Conservation (phyloP, 2,888 invertebrate genomes). For the Entomobrya proxima region DNA sequence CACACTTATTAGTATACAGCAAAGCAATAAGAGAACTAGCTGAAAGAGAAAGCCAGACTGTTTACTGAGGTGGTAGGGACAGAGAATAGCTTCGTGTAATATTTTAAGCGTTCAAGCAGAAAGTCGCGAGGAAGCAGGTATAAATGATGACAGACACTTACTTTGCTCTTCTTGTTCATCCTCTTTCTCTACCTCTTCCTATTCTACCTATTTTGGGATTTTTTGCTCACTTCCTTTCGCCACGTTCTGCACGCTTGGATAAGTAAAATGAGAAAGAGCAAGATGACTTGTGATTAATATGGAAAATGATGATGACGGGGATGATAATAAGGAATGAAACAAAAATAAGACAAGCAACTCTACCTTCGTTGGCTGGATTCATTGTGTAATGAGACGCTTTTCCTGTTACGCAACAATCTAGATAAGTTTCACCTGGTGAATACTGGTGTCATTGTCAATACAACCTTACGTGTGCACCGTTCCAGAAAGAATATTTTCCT, state of each 20-base stretch:
- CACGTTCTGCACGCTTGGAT: not conserved
- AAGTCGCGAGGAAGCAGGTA: constrained; percentile 41
- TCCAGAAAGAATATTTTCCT: no score
- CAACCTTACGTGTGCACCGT: no score
- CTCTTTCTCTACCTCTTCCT: not conserved
- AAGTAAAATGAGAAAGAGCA: not conserved
- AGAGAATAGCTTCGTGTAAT: no score
- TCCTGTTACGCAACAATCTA: no score
- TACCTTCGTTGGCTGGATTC: no score
- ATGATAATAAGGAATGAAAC: not conserved
- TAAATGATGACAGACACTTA: constrained; percentile 60
- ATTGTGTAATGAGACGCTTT: no score
- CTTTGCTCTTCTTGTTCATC: not conserved
- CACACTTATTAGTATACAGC: constrained; percentile 40
- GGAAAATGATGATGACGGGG: not conserved
- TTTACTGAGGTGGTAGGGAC: no score
- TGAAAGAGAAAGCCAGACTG: not conserved
- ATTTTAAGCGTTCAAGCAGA: constrained; percentile 44
- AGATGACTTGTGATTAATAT: no score
- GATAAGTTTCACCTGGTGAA: no score
- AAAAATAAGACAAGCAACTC: not conserved
- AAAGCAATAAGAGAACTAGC: not conserved
- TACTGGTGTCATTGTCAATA: no score
- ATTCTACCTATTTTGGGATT: not conserved
- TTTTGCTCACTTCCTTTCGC: not conserved